These are phyloP conservation scores for Raja brachyura DNA, from an alignment of 2,113 vertebrate species.

Conservation along the genomic window DNA sequence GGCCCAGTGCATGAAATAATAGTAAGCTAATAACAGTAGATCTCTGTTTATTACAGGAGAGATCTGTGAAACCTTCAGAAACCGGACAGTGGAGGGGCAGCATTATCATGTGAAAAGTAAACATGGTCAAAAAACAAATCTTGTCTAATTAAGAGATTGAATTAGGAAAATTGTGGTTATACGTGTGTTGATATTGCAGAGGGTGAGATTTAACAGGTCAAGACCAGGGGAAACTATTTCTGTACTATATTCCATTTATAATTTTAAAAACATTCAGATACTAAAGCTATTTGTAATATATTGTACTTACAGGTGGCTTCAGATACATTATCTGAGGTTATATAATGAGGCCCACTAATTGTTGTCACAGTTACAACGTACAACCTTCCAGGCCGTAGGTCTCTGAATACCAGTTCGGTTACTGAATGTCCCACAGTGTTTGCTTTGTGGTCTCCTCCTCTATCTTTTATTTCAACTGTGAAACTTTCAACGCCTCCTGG, in stretches of 20 bases:
- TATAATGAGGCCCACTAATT: background rate
- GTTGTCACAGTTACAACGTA: background rate
- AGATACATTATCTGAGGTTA: background rate
- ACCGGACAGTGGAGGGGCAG: background rate
- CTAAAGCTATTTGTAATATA: background rate
- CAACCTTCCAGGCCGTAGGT: background rate
- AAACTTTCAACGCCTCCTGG: background rate
- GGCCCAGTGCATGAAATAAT: too few relatives aligned
- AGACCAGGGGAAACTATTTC: background rate
- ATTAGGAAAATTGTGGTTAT: background rate
- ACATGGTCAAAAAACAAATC: background rate
- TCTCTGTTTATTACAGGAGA: background rate
- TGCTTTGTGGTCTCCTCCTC: background rate
- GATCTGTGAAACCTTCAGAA: background rate
- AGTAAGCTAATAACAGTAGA: too few relatives aligned
- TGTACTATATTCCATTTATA: background rate
- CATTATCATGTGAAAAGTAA: background rate
- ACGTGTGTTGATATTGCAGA: background rate
- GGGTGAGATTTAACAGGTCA: background rate
- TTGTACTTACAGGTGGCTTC: slow-evolving; percentile 59
- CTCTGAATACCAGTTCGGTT: background rate
- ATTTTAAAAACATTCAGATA: background rate
- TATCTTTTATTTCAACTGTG: background rate
- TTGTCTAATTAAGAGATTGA: background rate
- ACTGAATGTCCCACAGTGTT: background rate